Evolutionary conservation across 2,888 invertebrate species (phyloP), one percentile per base, ranked within the genome.

Genomic region (Drosophila seclusa): DNA sequence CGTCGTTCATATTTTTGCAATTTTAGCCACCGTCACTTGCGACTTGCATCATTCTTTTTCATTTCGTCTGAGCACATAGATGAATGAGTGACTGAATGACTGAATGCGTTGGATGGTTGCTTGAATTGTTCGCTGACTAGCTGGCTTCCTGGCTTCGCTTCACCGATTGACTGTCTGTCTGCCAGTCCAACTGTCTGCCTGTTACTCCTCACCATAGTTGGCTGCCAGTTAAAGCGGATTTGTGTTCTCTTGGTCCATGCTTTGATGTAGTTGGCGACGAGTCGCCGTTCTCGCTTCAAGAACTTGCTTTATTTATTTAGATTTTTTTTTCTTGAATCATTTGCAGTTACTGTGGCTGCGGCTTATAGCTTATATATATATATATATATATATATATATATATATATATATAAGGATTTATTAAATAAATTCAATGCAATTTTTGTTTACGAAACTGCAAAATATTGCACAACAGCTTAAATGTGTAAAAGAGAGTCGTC

Each of bases 21-120:
- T 68, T 68, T 32, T 62, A 64, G 49, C 59, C 73, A 68, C 59
- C 52, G 61, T 69, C 66, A 62, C 83, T 87, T 74, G 54, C 71
- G 62, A 72, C 71, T 73, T 65, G 76, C 67, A 74, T 76, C 88
- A 88, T 80, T 83, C 72, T 67, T 77, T 77, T 72, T 77, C 67
- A 83, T 83, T 80, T 74, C 55, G 49, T 36, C 11, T 54, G 66
- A 78, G 76, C 69, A 61, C 52, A 65, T 66, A 61, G 73, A 62
- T 77, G 68, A 64, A 71, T 83, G 75, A 82, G 48, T 55, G 71
- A 61, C 11, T 61, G 57, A 55, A 29, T 58, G 58, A 54, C 34
- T 40, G 71, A 31, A 45, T 61, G 54, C 64, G 40, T 49, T 68
- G 62, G 55, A 57, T 70, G 80, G 52, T 62, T 70, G 68, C 50